Base-by-base conservation (phyloP, 1,140 invertebrate species). In the Hesperophylax magnus region DNA sequence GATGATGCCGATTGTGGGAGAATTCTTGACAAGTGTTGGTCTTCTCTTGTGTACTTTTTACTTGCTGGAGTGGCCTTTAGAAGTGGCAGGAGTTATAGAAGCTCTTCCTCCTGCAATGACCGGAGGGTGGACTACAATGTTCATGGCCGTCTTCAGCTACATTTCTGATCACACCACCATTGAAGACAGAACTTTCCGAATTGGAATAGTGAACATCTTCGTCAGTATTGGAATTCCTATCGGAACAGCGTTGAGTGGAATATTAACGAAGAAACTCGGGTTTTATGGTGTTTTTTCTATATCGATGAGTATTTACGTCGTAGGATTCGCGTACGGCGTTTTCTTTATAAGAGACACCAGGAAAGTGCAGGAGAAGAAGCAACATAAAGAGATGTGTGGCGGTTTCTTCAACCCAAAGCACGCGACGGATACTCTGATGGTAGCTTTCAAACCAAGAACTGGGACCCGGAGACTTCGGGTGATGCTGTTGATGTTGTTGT, bases 81-180 rank as follows among this genome's bases (percentile, higher is more conserved):
- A 91, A 87, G 85, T 90, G 2, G 89, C 90, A 18, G 92, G 91
- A 83, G 86, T 92, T 47, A 84, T 90, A 1, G 91, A 92, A 86
- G 89, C 88, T 0, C 81, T 92, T 3, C 88, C 92, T 31, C 90
- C 91, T 5, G 91, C 91, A 4, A 85, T 92, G 24, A 91, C 92
- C 24, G 91, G 91, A 31, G 89, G 92, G 54, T 90, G 89, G 88
- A 88, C 91, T 0, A 88, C 90, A 87, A 86, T 92, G 47, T 89
- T 90, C 75, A 88, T 92, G 85, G 90, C 91, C 18, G 88, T 91
- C 14, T 92, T 92, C 80, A 91, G 91, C 76, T 92, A 92, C 74
- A 91, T 92, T 24, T 91, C 91, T 84, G 91, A 92, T 81, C 88
- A 92, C 3, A 92, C 91, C 11, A 88, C 87, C 27, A 81, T 90